phyloP scores from a whole-genome alignment of 2,797 vertebrate species.

The Harpagifer antarcticus region DNA sequence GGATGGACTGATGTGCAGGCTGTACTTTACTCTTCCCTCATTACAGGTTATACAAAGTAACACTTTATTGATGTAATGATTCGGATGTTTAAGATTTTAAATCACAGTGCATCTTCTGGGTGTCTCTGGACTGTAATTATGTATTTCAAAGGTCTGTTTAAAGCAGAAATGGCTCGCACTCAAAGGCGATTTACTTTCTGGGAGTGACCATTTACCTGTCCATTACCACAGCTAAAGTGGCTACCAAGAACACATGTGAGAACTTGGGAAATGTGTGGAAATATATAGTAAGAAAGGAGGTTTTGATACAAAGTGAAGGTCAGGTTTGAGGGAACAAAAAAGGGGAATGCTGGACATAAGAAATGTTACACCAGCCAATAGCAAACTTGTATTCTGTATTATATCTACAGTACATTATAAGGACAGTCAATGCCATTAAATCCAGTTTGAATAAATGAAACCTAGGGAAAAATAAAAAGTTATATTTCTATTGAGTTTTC shows the following conservation, averaged over 20 bases:
- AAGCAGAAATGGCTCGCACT: constrained; percentile 57
- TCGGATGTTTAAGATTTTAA: constrained; percentile 60
- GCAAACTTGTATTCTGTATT: no score
- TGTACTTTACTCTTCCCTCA: constrained; percentile 55
- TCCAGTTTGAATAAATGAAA: no score
- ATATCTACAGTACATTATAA: no score
- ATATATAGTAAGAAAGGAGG: constrained; percentile 21
- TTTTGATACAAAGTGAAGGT: constrained; percentile 33
- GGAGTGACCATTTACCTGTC: constrained; percentile 66
- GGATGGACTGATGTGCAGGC: constrained; percentile 50
- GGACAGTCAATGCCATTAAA: no score
- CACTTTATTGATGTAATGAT: constrained; percentile 66
- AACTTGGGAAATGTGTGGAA: constrained; percentile 25
- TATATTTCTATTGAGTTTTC: no score
- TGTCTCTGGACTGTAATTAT: constrained; percentile 63
- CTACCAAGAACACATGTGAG: constrained; percentile 28
- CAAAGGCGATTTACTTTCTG: constrained; percentile 55
- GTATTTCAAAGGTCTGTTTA: constrained; percentile 66
- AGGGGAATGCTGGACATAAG: not conserved
- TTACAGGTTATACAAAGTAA: constrained; percentile 62
- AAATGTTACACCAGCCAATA: not conserved
- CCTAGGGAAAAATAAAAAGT: no score
- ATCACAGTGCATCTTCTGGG: constrained; percentile 59
- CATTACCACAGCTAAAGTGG: constrained; percentile 59
- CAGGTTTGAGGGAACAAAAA: constrained; percentile 28